A percentile compares a stretch with the other conserved stretches of the same genome.
These are phyloP conservation scores for Leuciscus idus DNA, from an alignment of 2,113 vertebrate species.

Conservation along the genomic window DNA sequence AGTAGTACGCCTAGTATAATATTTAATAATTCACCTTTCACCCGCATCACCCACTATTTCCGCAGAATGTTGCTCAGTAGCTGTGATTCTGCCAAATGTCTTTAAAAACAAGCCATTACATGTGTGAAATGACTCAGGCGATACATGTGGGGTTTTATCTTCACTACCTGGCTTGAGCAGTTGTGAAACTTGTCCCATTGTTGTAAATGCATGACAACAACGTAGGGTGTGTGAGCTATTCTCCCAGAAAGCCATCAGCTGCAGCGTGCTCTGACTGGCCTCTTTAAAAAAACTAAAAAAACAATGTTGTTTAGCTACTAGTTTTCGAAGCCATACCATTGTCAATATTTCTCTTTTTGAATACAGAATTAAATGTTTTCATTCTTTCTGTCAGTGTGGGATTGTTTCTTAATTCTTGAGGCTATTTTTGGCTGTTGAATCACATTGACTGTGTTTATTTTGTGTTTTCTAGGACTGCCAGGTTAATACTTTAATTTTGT, in stretches of 20 bases:
- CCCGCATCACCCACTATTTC: constrained; percentile 1
- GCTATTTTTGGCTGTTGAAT: not conserved
- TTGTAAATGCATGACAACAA: constrained; percentile 29
- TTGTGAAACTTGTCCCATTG: constrained; percentile 14
- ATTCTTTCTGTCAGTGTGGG: not conserved
- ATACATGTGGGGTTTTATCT: constrained; percentile 14
- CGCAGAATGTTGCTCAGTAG: not conserved
- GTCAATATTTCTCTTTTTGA: not conserved
- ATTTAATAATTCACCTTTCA: not conserved
- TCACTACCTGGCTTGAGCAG: not conserved
- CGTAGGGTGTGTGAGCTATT: constrained; percentile 11
- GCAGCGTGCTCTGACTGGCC: not conserved
- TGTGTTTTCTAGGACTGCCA: not conserved
- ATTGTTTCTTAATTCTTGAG: not conserved
- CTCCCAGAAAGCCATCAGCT: not conserved
- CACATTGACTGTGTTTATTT: not conserved
- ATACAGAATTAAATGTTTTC: not conserved
- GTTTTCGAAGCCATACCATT: not conserved
- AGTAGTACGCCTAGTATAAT: not conserved
- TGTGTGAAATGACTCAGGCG: constrained; percentile 4
- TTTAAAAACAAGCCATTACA: constrained; percentile 9
- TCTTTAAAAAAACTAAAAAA: not conserved
- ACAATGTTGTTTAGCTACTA: not conserved
- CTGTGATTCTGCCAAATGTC: not conserved
- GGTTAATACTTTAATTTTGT: not conserved